phyloP scores from a whole-genome alignment of 2,888 invertebrate genomes.

The Tanypteryx hageni region DNA sequence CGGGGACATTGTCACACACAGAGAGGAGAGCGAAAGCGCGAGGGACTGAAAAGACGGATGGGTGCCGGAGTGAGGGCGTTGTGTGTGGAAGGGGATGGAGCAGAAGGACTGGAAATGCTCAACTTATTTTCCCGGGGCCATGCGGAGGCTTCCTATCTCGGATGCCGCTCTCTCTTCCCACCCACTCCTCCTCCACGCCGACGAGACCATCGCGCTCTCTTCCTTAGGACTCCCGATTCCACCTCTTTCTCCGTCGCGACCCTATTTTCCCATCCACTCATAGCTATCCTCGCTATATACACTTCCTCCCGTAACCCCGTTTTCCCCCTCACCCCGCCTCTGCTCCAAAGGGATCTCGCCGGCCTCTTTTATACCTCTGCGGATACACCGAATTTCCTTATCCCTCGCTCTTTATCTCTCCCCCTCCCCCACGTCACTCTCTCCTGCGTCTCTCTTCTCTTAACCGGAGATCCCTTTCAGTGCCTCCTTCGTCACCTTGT shows the following conservation, averaged over 20 bases:
- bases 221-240: too few species aligned
- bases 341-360: neutral
- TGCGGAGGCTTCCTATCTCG: neutral
- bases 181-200: too few species aligned
- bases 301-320: neutral
- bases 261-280: neutral
- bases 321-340: neutral
- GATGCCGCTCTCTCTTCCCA: too few species aligned
- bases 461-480: neutral
- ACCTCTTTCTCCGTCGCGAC: too few species aligned
- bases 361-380: neutral
- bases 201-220: too few species aligned
- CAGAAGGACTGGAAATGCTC: neutral
- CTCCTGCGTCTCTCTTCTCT: neutral
- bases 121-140: slow-evolving; percentile 23
- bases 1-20: too few species aligned
- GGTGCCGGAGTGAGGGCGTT: neutral
- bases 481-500: neutral
- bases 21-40: too few species aligned
- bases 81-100: neutral
- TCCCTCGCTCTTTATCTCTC: neutral
- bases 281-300: neutral
- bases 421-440: neutral
- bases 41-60: slow-evolving; percentile 13
- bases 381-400: neutral